Evolutionary conservation across 2,888 invertebrate genomes (phyloP).

Genomic region (Caradrina kadenii): DNA sequence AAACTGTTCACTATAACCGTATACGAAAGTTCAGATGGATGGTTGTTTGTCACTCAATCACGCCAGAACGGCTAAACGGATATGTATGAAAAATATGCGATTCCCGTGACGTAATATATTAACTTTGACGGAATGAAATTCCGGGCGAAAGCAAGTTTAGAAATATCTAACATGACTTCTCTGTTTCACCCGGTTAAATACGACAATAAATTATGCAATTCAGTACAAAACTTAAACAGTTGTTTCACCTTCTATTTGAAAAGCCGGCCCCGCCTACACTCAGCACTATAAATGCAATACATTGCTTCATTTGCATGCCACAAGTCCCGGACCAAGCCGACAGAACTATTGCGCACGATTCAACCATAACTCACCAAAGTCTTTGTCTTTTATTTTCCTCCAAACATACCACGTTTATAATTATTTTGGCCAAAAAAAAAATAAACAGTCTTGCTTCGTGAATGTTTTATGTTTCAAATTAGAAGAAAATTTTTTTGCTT

Average conservation of each 20-base stretch:
- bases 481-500: no score
- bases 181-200: slow-evolving; percentile 1
- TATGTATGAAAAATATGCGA: no score
- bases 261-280: slow-evolving; percentile 28
- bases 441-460: neutral
- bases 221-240: slow-evolving; percentile 25
- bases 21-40: no score
- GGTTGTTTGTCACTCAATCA: no score
- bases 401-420: slow-evolving; percentile 55
- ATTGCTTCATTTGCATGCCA: slow-evolving; percentile 76
- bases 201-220: slow-evolving; percentile 23
- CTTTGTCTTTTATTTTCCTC: slow-evolving; percentile 68
- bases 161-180: neutral
- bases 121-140: no score
- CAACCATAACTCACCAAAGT: slow-evolving; percentile 69
- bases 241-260: slow-evolving; percentile 26
- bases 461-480: neutral
- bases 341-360: slow-evolving; percentile 70
- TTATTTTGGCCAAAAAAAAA: slow-evolving; percentile 20
- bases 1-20: no score
- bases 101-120: no score
- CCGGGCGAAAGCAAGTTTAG: no score
- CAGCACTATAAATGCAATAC: slow-evolving; percentile 70
- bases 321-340: slow-evolving; percentile 57
- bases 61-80: no score